Percentiles rank a stretch among this genome's conserved stretches.
phyloP scores from a whole-genome alignment of 2,113 vertebrate genomes.

The Callospermophilus lateralis region DNA sequence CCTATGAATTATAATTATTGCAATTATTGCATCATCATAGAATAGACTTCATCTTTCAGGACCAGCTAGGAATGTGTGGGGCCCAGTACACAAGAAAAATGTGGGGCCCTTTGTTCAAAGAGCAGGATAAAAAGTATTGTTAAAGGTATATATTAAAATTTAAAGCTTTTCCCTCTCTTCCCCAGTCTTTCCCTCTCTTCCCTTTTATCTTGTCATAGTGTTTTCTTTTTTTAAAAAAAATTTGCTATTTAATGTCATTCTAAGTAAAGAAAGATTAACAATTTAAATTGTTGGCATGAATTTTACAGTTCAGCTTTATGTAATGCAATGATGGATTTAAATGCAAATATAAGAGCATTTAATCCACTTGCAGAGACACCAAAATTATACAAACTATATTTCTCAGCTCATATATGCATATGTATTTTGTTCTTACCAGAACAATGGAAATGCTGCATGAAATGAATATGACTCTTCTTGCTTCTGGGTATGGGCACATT shows the following conservation, averaged over 20 bases:
- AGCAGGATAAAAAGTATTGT: neutral
- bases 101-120: neutral
- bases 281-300: conserved; percentile 55
- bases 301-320: conserved; percentile 63
- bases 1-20: conserved; percentile 3
- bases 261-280: conserved; percentile 67
- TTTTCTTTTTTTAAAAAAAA: neutral
- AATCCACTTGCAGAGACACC: neutral
- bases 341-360: conserved; percentile 62
- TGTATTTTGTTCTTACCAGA: neutral
- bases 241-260: conserved; percentile 51
- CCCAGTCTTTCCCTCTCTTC: neutral
- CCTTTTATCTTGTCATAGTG: neutral
- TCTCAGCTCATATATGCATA: neutral
- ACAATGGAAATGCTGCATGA: neutral
- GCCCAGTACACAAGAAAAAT: neutral
- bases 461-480: neutral
- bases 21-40: neutral
- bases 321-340: conserved; percentile 46
- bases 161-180: conserved; percentile 1
- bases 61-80: neutral
- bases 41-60: neutral
- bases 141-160: neutral
- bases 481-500: neutral
- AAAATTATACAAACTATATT: neutral